Percentiles rank a stretch among this genome's conserved stretches.
Conservation (phyloP, 2,113 vertebrate species). For the Vulpes vulpes region DNA sequence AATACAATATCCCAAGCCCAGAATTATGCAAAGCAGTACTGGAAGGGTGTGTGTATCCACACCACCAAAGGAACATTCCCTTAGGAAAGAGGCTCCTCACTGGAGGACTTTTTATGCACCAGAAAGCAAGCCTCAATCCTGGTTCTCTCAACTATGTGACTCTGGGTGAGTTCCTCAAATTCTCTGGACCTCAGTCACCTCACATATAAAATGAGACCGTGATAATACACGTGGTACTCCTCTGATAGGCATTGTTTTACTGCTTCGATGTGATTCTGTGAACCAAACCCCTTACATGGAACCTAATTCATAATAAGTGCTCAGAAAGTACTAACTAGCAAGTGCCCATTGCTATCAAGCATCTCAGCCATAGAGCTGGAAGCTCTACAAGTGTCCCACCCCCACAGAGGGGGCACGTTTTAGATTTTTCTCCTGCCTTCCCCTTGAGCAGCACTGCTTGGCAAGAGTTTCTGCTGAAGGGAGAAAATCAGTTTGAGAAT, state of each 20-base stretch:
- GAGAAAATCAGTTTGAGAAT: not conserved
- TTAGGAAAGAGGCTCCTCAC: accelerated
- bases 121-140: not conserved
- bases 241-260: not conserved
- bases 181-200: not conserved
- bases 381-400: not conserved
- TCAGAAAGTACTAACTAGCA: not conserved
- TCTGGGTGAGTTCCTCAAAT: not conserved
- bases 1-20: not conserved
- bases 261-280: not conserved
- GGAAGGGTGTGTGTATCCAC: not conserved
- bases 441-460: not conserved
- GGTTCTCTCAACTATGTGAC: not conserved
- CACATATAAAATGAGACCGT: not conserved
- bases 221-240: not conserved
- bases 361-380: too few species aligned
- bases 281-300: not conserved
- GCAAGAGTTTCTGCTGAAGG: not conserved
- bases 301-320: accelerated
- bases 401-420: accelerated
- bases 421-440: not conserved
- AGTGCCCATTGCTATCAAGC: accelerated
- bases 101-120: accelerated
- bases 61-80: not conserved
- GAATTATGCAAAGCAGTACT: not conserved